phyloP scores from a whole-genome alignment of 2,888 invertebrate genomes.

The Hanleya hanleyi region DNA sequence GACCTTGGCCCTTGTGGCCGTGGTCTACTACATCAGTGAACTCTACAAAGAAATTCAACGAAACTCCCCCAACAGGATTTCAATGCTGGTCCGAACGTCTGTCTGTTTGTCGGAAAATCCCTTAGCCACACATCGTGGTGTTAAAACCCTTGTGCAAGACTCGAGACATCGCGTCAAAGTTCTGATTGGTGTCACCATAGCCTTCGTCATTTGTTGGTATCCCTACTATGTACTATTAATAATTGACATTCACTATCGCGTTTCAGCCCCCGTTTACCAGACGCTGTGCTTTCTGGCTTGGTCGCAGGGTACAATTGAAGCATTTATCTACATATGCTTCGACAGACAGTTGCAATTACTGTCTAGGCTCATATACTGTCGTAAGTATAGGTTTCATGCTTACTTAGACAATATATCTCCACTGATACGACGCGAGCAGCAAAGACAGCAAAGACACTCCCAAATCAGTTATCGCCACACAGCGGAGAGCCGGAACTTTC shows the following conservation, averaged over 20 bases:
- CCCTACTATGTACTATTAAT: slow-evolving; percentile 70
- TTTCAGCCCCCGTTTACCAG: slow-evolving; percentile 70
- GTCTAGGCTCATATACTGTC: slow-evolving; percentile 56
- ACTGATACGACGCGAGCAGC: not conserved
- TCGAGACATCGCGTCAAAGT: slow-evolving; percentile 69
- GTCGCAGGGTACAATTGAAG: slow-evolving; percentile 71
- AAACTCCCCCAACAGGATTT: slow-evolving; percentile 65
- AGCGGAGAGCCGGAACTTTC: not conserved
- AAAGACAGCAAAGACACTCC: too few species aligned
- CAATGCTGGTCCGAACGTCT: slow-evolving; percentile 68
- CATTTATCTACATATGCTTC: slow-evolving; percentile 69
- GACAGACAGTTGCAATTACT: slow-evolving; percentile 69
- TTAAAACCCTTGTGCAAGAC: slow-evolving; percentile 61
- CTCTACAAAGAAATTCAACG: slow-evolving; percentile 70
- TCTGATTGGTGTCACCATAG: slow-evolving; percentile 64
- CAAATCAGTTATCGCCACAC: not conserved
- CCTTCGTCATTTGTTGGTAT: slow-evolving; percentile 71
- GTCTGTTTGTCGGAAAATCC: slow-evolving; percentile 61
- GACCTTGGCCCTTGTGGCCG: slow-evolving; percentile 65
- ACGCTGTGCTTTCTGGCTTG: slow-evolving; percentile 72
- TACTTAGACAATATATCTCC: slow-evolving; percentile 2
- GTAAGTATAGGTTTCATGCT: not conserved
- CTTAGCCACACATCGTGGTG: slow-evolving; percentile 46
- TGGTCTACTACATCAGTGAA: slow-evolving; percentile 68
- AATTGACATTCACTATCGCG: slow-evolving; percentile 67